phyloP scores from a whole-genome alignment of 2,797 vertebrate genomes.

The Aeoliscus strigatus region DNA sequence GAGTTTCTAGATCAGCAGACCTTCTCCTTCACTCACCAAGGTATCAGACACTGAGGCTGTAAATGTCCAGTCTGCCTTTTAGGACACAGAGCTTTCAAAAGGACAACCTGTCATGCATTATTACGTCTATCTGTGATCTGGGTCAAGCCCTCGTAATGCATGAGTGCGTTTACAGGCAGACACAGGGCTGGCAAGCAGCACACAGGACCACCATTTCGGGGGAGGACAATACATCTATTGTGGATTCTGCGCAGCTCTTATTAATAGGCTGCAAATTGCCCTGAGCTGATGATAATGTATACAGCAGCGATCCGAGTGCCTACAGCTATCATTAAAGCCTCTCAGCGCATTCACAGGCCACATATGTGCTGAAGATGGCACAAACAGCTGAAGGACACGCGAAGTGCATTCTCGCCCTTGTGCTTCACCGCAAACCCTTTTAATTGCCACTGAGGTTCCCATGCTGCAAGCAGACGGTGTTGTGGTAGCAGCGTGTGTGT shows the following conservation, averaged over 20 bases:
- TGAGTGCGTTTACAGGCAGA: slow-evolving; percentile 51
- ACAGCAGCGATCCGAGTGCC: slow-evolving; percentile 18
- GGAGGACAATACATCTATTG: slow-evolving; percentile 57
- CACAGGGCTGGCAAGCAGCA: slow-evolving; percentile 27
- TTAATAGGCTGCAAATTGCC: slow-evolving; percentile 36
- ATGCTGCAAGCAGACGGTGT: slow-evolving; percentile 18
- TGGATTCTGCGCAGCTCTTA: slow-evolving; percentile 44
- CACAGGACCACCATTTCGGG: slow-evolving; percentile 26
- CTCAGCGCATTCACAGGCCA: slow-evolving; percentile 16
- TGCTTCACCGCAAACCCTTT: slow-evolving; percentile 41
- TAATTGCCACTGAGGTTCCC: slow-evolving; percentile 36
- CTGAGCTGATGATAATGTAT: slow-evolving; percentile 24
- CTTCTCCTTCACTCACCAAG: slow-evolving; percentile 11
- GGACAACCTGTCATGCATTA: slow-evolving; percentile 68
- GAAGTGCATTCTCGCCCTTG: slow-evolving; percentile 37
- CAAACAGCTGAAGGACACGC: slow-evolving; percentile 42
- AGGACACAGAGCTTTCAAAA: slow-evolving; percentile 66
- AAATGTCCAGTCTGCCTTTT: slow-evolving; percentile 57
- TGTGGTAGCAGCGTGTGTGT: slow-evolving; percentile 9
- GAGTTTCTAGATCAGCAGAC: slow-evolving; percentile 6
- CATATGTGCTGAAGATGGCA: slow-evolving; percentile 36
- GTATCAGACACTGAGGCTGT: slow-evolving; percentile 35
- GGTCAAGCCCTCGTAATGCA: slow-evolving; percentile 65
- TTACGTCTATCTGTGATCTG: slow-evolving; percentile 69
- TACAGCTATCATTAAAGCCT: slow-evolving; percentile 29